These are phyloP conservation scores for Grantiella picta DNA, from an alignment of 2,113 vertebrate genomes.

Conservation along the genomic window DNA sequence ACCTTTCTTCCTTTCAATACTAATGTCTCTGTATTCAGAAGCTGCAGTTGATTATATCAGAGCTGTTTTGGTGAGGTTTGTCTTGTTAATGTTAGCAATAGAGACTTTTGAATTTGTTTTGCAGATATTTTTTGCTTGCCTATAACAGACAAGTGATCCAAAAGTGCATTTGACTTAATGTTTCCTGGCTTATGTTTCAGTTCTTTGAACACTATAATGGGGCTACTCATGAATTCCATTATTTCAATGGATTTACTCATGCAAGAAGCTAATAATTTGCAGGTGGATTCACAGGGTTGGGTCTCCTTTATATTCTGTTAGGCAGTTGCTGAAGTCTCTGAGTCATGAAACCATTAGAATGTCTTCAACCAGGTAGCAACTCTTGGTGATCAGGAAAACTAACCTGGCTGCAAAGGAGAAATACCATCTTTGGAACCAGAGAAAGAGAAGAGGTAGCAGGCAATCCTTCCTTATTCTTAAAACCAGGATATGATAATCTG, in stretches of 20 bases:
- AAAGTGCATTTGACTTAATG: neutral
- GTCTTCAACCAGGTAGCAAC: neutral
- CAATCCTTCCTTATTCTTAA: neutral
- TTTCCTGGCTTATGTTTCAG: neutral
- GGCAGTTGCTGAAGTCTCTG: neutral
- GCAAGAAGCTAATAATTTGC: neutral
- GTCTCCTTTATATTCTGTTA: neutral
- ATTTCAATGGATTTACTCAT: neutral
- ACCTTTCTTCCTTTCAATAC: neutral
- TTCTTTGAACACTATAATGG: neutral
- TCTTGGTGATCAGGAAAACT: neutral
- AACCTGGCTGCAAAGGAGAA: neutral
- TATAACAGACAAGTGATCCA: neutral
- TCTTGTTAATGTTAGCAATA: neutral
- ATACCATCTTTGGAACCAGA: neutral
- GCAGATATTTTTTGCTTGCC: neutral
- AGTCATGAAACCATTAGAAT: neutral
- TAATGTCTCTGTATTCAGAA: neutral
- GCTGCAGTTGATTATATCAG: neutral
- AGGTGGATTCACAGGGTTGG: neutral
- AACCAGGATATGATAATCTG: neutral
- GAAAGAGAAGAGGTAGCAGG: neutral
- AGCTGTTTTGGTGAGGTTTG: neutral
- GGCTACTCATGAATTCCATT: neutral
- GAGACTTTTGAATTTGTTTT: neutral